phyloP scores from a whole-genome alignment of 2,113 vertebrate genomes.

The Colaptes auratus region DNA sequence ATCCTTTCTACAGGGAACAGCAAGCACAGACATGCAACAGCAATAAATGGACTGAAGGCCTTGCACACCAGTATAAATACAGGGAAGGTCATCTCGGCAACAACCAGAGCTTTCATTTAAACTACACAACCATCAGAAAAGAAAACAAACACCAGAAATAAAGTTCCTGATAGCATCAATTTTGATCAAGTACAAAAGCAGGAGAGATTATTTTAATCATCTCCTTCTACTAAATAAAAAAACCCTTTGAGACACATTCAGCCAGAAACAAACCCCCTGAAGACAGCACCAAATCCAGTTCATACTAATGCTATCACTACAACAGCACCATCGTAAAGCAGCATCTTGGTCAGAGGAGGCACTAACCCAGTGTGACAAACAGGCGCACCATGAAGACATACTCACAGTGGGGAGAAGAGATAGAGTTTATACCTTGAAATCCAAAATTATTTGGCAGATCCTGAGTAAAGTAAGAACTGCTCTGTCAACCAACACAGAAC shows the following conservation, averaged over 20 bases:
- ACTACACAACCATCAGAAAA: fast-evolving
- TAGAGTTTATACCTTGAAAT: background rate
- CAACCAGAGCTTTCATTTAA: background rate
- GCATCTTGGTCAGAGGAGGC: fast-evolving
- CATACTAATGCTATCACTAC: background rate
- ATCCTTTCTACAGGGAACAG: background rate
- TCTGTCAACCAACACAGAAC: background rate
- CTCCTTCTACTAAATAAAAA: background rate
- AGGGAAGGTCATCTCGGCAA: background rate
- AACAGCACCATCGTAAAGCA: background rate
- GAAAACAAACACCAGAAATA: background rate
- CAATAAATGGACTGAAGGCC: background rate
- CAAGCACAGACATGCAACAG: background rate
- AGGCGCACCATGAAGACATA: background rate
- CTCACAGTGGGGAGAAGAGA: fast-evolving
- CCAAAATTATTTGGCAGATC: slow-evolving; percentile 33
- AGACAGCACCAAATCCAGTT: background rate
- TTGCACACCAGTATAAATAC: background rate
- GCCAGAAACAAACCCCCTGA: background rate
- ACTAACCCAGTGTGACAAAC: background rate
- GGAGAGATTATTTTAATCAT: background rate
- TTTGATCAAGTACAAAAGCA: background rate
- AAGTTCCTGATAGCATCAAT: background rate
- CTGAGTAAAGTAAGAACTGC: background rate
- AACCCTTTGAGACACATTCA: background rate